A percentile compares a stretch with the other conserved stretches of the same genome.
Evolutionary conservation across 2,113 vertebrate species (phyloP).

Genomic region (Thymallus thymallus): DNA sequence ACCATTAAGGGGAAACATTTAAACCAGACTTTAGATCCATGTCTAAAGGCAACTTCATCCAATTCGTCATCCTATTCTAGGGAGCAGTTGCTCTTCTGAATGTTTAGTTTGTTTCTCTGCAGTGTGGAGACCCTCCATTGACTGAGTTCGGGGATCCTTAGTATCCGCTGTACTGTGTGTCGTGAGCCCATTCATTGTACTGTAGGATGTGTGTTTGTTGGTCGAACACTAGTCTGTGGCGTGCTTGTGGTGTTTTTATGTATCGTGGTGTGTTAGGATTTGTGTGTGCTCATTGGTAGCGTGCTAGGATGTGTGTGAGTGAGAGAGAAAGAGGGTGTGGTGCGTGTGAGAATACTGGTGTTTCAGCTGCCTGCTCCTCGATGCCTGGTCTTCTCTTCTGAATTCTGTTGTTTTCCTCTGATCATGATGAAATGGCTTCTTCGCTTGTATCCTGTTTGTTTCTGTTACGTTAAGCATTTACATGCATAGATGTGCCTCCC

Average conservation of each 20-base stretch:
- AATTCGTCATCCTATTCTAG: conserved; percentile 22
- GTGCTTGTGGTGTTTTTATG: conserved; percentile 28
- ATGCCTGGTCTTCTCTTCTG: conserved; percentile 22
- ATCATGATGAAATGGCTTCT: conserved; percentile 51
- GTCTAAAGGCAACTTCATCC: conserved; percentile 28
- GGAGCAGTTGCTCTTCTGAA: neutral
- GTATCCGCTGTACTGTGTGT: conserved; percentile 41
- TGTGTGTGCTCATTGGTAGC: neutral
- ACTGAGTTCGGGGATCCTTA: conserved; percentile 25
- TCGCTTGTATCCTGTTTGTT: conserved; percentile 8
- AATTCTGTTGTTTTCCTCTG: conserved; percentile 25
- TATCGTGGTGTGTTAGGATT: neutral
- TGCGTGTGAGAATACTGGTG: conserved; percentile 34
- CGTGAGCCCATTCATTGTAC: conserved; percentile 42
- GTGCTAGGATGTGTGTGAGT: conserved; percentile 14
- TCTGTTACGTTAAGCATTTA: conserved; percentile 46
- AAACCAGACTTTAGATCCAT: conserved; percentile 38
- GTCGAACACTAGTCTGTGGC: conserved; percentile 32
- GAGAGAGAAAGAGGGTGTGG: too few species aligned
- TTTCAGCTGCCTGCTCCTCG: conserved; percentile 35
- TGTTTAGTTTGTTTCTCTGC: neutral
- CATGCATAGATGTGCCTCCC: conserved; percentile 62
- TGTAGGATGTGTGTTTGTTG: conserved; percentile 25
- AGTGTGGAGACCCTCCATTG: conserved; percentile 19
- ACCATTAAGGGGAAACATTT: too few species aligned